Evolutionary conservation across 2,113 vertebrate species (phyloP).

Genomic region (Eira barbara): DNA sequence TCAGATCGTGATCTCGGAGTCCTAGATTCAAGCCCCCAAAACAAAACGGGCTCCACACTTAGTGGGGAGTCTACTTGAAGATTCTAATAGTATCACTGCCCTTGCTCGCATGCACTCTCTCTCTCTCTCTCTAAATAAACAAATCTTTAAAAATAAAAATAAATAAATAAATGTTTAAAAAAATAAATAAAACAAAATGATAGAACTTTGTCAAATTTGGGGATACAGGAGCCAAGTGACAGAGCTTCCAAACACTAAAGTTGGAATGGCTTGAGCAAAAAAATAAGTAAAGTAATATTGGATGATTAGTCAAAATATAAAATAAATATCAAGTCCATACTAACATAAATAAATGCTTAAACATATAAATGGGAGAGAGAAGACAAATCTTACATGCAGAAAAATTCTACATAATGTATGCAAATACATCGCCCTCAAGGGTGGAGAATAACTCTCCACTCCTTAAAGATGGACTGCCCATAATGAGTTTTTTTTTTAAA

Average conservation of each 20-base stretch:
- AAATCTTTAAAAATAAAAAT: neutral
- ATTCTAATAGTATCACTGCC: neutral
- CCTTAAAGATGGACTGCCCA: neutral
- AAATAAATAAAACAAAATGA: neutral
- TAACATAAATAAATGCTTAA: neutral
- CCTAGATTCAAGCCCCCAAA: neutral
- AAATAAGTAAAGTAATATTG: neutral
- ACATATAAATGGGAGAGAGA: neutral
- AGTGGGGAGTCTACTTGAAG: neutral
- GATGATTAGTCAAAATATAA: neutral
- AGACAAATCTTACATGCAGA: neutral
- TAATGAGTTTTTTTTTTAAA: too few relatives aligned
- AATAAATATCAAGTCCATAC: neutral
- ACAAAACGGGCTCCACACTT: fast-evolving
- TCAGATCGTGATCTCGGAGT: neutral
- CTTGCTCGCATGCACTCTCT: too few relatives aligned
- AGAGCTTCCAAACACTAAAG: neutral
- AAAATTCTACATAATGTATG: neutral
- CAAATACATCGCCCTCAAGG: neutral
- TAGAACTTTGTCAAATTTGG: neutral
- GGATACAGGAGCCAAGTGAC: neutral
- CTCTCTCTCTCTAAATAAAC: neutral
- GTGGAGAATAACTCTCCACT: neutral
- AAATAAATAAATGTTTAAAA: too few relatives aligned
- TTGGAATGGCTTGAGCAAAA: neutral